Conservation (phyloP, 2,113 vertebrate genomes). For the Catharus fuscescens region DNA sequence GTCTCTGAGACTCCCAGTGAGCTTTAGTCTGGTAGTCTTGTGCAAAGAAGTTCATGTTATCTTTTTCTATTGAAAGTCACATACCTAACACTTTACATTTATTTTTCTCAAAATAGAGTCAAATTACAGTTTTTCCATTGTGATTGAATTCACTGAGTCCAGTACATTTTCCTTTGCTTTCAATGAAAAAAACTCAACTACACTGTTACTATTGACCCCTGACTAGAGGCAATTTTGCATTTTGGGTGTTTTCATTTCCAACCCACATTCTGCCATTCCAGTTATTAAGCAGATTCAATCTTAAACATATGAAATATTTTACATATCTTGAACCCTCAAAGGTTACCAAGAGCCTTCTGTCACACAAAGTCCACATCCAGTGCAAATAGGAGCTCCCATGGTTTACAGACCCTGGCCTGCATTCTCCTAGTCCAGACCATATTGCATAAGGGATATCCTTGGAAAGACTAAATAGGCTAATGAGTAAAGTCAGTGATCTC, state of each 20-base stretch:
- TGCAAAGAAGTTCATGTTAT: not conserved
- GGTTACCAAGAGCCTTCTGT: not conserved
- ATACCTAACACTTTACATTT: not conserved
- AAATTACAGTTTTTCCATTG: not conserved
- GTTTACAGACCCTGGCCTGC: fast-evolving
- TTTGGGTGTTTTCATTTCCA: not conserved
- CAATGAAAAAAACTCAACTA: not conserved
- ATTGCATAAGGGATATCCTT: not conserved
- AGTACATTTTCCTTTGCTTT: not conserved
- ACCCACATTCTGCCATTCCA: not conserved
- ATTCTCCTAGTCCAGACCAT: not conserved
- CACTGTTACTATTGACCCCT: not conserved
- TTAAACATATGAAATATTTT: not conserved
- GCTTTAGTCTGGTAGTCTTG: not conserved
- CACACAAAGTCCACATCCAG: not conserved
- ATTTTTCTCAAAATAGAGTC: not conserved
- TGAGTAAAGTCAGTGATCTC: not conserved
- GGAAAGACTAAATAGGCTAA: not conserved
- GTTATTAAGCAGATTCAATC: not conserved
- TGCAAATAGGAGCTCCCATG: not conserved
- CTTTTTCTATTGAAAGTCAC: not conserved
- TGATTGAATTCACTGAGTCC: not conserved
- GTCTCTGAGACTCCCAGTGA: not conserved
- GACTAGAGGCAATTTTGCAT: not conserved
- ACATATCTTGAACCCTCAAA: not conserved